A percentile compares a stretch with the other conserved stretches of the same genome.
phyloP scores from a whole-genome alignment of 1,140 invertebrate genomes.

The Gryon sp. region DNA sequence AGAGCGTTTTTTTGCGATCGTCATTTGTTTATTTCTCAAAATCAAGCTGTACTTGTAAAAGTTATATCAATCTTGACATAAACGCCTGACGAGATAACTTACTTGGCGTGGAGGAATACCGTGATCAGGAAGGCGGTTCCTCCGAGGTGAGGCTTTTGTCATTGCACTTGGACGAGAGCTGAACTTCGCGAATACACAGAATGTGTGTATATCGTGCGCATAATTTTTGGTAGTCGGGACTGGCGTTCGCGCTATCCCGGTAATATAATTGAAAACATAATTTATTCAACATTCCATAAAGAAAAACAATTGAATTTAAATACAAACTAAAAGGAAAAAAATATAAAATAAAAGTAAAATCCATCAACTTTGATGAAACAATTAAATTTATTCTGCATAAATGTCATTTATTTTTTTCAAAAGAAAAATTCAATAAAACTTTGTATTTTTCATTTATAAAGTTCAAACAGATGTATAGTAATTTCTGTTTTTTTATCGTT shows the following conservation, averaged over 20 bases:
- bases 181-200: constrained; percentile 84
- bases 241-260: constrained; percentile 82
- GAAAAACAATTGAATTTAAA: too few relatives aligned
- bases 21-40: constrained; percentile 60
- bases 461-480: too few relatives aligned
- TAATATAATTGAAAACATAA: constrained; percentile 15
- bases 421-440: too few relatives aligned
- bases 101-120: constrained; percentile 83
- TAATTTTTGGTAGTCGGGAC: constrained; percentile 83
- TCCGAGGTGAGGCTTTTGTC: constrained; percentile 82
- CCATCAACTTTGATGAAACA: not conserved
- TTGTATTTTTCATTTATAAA: too few relatives aligned
- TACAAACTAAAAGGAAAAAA: too few relatives aligned
- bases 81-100: constrained; percentile 74
- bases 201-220: constrained; percentile 82
- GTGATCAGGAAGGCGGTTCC: constrained; percentile 84
- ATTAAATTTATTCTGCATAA: not conserved
- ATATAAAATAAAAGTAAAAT: constrained; percentile 11
- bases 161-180: constrained; percentile 83
- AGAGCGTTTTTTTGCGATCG: constrained; percentile 33
- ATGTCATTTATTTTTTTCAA: too few relatives aligned
- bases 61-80: constrained; percentile 37
- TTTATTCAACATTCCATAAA: not conserved
- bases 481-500: not conserved
- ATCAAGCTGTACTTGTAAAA: not conserved